Conservation (phyloP, 2,888 invertebrate species). For the Acholoe squamosa region DNA sequence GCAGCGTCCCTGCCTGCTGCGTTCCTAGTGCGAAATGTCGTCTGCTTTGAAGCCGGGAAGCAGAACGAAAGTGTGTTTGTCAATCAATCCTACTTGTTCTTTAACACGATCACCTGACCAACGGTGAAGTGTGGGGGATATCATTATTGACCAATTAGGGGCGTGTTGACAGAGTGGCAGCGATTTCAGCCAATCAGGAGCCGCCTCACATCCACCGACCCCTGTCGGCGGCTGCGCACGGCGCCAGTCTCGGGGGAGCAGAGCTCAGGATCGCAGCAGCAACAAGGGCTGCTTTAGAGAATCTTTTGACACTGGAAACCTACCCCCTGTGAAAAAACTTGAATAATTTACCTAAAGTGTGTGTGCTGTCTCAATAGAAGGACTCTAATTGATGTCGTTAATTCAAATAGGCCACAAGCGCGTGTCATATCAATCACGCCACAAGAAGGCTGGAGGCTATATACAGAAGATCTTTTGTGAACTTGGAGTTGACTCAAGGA, state of each 20-base stretch:
- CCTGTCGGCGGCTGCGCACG: not conserved
- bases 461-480: too few relatives aligned
- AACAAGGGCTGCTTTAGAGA: not conserved
- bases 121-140: slow-evolving; percentile 57
- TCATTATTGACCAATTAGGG: slow-evolving; percentile 61
- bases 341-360: slow-evolving; percentile 1
- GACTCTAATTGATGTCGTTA: too few relatives aligned
- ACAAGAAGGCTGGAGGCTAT: too few relatives aligned
- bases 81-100: slow-evolving; percentile 54
- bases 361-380: not conserved
- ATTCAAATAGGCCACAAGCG: too few relatives aligned
- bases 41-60: slow-evolving; percentile 23
- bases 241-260: not conserved
- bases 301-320: not conserved
- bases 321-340: not conserved
- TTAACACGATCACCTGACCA: slow-evolving; percentile 60
- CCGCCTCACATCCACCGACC: slow-evolving; percentile 25
- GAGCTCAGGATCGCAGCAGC: not conserved
- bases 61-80: slow-evolving; percentile 54
- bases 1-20: not conserved
- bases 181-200: slow-evolving; percentile 51
- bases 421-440: too few relatives aligned
- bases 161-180: slow-evolving; percentile 56
- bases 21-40: not conserved
- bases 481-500: too few relatives aligned